phyloP scores from a whole-genome alignment of 2,797 vertebrate species.

The Bucorvus abyssinicus region DNA sequence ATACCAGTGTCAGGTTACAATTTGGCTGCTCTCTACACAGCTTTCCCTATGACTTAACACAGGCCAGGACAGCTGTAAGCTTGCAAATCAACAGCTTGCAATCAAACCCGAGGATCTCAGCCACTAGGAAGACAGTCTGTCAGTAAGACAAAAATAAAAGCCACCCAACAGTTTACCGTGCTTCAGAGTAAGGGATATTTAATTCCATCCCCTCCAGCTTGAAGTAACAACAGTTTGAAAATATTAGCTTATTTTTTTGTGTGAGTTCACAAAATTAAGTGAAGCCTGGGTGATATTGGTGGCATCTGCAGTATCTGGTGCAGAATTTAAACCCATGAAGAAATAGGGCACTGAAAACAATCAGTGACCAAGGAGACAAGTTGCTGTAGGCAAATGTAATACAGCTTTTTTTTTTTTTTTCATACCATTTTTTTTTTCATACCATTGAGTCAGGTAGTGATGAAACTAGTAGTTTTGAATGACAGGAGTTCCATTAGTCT shows the following conservation, averaged over 20 bases:
- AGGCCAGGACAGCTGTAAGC: neutral
- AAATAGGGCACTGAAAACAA: neutral
- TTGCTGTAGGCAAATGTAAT: neutral
- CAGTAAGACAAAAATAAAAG: neutral
- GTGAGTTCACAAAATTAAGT: neutral
- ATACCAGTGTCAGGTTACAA: neutral
- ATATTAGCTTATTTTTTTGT: neutral
- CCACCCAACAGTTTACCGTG: neutral
- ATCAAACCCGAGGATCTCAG: neutral
- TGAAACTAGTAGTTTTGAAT: neutral
- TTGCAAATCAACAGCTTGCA: constrained; percentile 37
- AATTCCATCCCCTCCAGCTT: neutral
- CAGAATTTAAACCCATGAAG: neutral
- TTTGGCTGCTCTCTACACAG: neutral
- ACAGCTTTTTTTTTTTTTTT: neutral
- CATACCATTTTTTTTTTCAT: neutral
- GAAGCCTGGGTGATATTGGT: neutral
- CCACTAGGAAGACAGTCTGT: neutral
- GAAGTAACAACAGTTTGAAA: neutral
- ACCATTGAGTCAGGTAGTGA: neutral
- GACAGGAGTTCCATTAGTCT: neutral
- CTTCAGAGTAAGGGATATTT: neutral
- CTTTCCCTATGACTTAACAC: neutral
- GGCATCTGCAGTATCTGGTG: neutral
- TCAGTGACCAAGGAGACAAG: neutral